phyloP scores from a whole-genome alignment of 1,140 invertebrate genomes.

The Pemphigus obesinymphae region DNA sequence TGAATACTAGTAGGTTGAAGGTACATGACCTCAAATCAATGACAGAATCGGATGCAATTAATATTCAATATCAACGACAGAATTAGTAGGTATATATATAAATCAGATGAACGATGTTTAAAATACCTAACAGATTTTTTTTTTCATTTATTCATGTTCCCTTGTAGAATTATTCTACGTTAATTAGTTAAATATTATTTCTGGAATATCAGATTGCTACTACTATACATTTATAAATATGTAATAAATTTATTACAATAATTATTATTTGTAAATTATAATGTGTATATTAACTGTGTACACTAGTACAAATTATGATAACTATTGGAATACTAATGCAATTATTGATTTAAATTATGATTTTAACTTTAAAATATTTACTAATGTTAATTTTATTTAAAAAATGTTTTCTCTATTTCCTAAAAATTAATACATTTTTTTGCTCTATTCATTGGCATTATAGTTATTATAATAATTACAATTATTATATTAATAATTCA shows the following conservation, averaged over 20 bases:
- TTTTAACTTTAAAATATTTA: no score
- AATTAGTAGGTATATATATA: not conserved
- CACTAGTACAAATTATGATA: not conserved
- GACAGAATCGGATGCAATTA: not conserved
- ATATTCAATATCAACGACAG: not conserved
- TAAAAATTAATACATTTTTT: no score
- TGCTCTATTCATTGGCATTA: no score
- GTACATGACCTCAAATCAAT: not conserved
- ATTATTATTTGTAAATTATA: no score
- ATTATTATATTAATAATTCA: no score
- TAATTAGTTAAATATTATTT: not conserved
- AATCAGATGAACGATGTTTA: not conserved
- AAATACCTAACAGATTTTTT: not conserved
- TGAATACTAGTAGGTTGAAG: not conserved
- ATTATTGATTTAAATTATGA: no score
- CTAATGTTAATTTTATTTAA: no score
- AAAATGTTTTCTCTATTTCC: no score
- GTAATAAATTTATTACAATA: no score
- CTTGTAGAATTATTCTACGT: not conserved
- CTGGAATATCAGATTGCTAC: not conserved
- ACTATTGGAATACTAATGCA: no score
- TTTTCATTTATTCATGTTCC: not conserved
- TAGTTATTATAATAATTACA: no score
- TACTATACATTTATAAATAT: not conserved
- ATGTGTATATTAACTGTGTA: no score